Evolutionary conservation across 2,888 invertebrate species (phyloP).

Genomic region (Ennomos erosarius): DNA sequence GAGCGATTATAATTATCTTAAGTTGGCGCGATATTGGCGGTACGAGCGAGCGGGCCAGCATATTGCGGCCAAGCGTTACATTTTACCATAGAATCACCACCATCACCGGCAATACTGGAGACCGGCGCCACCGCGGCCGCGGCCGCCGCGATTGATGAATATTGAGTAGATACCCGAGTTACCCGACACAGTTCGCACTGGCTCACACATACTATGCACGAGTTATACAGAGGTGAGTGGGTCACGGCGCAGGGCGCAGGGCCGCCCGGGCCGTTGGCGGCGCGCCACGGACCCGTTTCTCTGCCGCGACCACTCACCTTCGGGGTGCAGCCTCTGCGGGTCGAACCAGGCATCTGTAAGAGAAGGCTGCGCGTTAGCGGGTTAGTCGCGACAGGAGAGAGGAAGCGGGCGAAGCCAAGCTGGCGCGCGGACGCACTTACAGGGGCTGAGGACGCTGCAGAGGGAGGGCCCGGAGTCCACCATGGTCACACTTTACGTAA

Average conservation of each 20-base stretch:
- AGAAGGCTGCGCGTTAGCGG: slow-evolving; percentile 85
- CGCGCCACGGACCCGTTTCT: slow-evolving; percentile 63
- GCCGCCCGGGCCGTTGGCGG: slow-evolving; percentile 59
- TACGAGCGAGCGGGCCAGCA: slow-evolving; percentile 18
- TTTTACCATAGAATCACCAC: slow-evolving; percentile 1
- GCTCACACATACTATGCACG: slow-evolving; percentile 12
- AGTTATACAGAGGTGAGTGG: slow-evolving; percentile 37
- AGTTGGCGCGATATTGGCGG: slow-evolving; percentile 39
- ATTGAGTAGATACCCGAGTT: too few relatives aligned
- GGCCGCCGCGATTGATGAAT: slow-evolving; percentile 2
- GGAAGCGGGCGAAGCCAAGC: slow-evolving; percentile 66
- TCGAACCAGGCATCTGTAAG: slow-evolving; percentile 97
- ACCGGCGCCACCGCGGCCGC: background rate
- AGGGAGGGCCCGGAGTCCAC: slow-evolving; percentile 78
- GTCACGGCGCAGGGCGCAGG: slow-evolving; percentile 52
- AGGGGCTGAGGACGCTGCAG: slow-evolving; percentile 79
- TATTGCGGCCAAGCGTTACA: slow-evolving; percentile 2
- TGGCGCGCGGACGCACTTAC: slow-evolving; percentile 68
- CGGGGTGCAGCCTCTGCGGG: slow-evolving; percentile 95
- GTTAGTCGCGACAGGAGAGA: slow-evolving; percentile 81
- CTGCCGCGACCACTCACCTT: slow-evolving; percentile 89
- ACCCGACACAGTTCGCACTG: background rate
- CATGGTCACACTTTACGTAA: slow-evolving; percentile 82
- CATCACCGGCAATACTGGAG: slow-evolving; percentile 11
- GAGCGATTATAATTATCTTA: slow-evolving; percentile 40